Evolutionary conservation across 2,113 vertebrate species (phyloP).

Genomic region (Amphilophus citrinellus): DNA sequence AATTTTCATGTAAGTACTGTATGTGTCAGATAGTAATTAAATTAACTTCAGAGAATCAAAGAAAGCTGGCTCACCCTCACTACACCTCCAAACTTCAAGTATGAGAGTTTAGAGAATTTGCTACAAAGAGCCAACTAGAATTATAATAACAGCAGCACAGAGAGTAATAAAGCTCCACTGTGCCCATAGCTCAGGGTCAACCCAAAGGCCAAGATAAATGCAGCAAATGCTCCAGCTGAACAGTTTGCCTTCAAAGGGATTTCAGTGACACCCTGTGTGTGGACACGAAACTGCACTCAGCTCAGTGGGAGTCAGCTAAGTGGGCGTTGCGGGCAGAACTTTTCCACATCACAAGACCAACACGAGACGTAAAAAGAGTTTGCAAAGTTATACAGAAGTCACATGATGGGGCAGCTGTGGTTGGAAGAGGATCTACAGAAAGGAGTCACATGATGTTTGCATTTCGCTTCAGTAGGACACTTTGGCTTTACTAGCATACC

Average conservation of each 20-base stretch:
- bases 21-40: too few relatives aligned
- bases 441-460: background rate
- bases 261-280: conserved; percentile 54
- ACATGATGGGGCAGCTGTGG: background rate
- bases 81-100: background rate
- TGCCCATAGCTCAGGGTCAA: background rate
- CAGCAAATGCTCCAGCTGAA: background rate
- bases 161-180: background rate
- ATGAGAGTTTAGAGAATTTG: background rate
- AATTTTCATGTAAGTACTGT: too few relatives aligned
- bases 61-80: background rate
- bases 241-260: background rate
- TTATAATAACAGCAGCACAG: background rate
- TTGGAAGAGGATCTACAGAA: background rate
- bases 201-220: background rate
- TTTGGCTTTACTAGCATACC: too few relatives aligned
- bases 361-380: background rate
- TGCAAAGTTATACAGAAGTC: background rate
- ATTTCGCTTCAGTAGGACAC: too few relatives aligned
- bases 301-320: background rate
- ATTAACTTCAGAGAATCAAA: too few relatives aligned
- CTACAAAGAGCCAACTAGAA: background rate
- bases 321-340: background rate
- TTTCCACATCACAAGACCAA: background rate
- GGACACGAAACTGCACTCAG: conserved; percentile 21